phyloP scores from a whole-genome alignment of 2,888 invertebrate species.

The Rhogogaster chlorosoma region DNA sequence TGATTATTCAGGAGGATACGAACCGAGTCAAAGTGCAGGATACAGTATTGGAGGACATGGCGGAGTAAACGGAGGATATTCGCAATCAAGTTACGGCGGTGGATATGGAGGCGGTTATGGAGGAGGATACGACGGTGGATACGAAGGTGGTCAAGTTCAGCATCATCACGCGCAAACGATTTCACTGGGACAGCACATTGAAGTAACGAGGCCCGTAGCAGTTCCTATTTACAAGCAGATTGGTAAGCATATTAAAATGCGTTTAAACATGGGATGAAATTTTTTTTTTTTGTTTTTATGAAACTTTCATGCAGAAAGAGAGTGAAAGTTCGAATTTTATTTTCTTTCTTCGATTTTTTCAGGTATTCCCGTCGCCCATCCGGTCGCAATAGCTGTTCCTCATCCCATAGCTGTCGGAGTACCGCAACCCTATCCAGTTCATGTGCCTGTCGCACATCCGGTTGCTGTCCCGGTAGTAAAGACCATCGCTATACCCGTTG shows the following conservation, averaged over 20 bases:
- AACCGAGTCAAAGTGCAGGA: slow-evolving; percentile 53
- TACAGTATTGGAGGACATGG: slow-evolving; percentile 57
- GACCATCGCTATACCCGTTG: slow-evolving; percentile 84
- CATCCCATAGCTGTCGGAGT: slow-evolving; percentile 81
- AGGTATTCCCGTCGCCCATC: slow-evolving; percentile 82
- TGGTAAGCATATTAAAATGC: slow-evolving; percentile 69
- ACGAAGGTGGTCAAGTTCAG: slow-evolving; percentile 65
- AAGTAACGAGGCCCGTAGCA: slow-evolving; percentile 84
- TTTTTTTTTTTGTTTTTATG: too few relatives aligned
- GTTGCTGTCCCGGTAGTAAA: slow-evolving; percentile 85
- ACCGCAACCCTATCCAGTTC: slow-evolving; percentile 85
- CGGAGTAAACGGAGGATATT: slow-evolving; percentile 44
- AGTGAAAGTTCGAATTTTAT: neutral
- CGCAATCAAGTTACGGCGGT: slow-evolving; percentile 54
- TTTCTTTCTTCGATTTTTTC: neutral
- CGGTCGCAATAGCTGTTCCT: slow-evolving; percentile 82
- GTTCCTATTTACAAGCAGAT: slow-evolving; percentile 84
- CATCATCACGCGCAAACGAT: slow-evolving; percentile 78
- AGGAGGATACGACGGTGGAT: slow-evolving; percentile 57
- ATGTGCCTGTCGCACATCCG: slow-evolving; percentile 84
- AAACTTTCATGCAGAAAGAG: too few relatives aligned
- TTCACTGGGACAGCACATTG: slow-evolving; percentile 82
- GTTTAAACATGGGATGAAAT: neutral
- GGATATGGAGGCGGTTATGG: slow-evolving; percentile 53
- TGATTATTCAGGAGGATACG: slow-evolving; percentile 57